A percentile compares a stretch with the other conserved stretches of the same genome.
These are phyloP conservation scores for Craterocephalus amniculus DNA, from an alignment of 2,797 vertebrate species.

Conservation along the genomic window DNA sequence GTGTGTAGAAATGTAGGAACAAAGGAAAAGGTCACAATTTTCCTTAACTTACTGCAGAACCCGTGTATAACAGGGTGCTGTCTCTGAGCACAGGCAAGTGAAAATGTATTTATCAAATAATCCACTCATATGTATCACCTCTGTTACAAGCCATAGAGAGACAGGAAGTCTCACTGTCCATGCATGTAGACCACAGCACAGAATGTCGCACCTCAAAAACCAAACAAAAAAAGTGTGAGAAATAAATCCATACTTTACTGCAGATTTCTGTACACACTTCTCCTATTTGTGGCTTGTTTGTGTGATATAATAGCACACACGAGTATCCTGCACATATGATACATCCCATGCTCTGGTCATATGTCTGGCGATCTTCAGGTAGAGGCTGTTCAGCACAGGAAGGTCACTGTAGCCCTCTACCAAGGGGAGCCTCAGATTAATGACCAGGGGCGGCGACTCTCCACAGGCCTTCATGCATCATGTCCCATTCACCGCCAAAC, in stretches of 20 bases:
- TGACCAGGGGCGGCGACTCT: constrained; percentile 62
- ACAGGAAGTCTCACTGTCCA: constrained; percentile 4
- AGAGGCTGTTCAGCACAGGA: constrained; percentile 49
- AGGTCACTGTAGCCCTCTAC: constrained; percentile 66
- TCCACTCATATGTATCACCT: constrained; percentile 4
- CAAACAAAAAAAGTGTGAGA: not conserved
- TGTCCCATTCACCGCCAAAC: constrained; percentile 67
- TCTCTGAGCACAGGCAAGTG: constrained; percentile 1
- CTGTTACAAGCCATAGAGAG: constrained; percentile 11
- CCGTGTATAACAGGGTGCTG: constrained; percentile 7
- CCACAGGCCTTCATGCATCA: constrained; percentile 73
- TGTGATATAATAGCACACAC: not conserved
- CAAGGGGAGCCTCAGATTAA: constrained; percentile 75
- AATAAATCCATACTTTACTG: constrained; percentile 1
- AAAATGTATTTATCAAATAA: constrained; percentile 19
- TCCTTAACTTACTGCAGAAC: constrained; percentile 40
- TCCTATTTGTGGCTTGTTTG: constrained; percentile 20
- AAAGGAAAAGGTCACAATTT: constrained; percentile 24
- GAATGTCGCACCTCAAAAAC: not conserved
- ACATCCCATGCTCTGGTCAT: constrained; percentile 31
- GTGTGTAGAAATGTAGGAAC: constrained; percentile 6
- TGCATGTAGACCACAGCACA: constrained; percentile 10
- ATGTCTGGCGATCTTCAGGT: constrained; percentile 50
- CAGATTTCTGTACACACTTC: constrained; percentile 6
- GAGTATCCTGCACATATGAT: constrained; percentile 11